These are phyloP conservation scores for Remorina albescens DNA, from an alignment of 2,797 vertebrate species.

Conservation along the genomic window DNA sequence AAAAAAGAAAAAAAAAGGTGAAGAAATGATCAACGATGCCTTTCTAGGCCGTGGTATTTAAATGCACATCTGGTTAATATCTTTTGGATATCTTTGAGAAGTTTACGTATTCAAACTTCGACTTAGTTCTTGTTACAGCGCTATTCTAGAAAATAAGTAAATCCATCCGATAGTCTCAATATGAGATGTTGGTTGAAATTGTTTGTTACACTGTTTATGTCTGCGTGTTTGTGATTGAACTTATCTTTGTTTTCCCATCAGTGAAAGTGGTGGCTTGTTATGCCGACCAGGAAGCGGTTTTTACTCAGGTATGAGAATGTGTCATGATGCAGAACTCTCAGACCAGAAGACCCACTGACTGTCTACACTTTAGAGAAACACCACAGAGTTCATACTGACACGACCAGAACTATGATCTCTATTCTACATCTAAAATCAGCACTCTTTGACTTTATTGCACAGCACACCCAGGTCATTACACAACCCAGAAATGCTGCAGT, in stretches of 20 bases:
- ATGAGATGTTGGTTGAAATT: background rate
- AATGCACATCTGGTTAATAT: too few species aligned
- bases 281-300: constrained; percentile 77
- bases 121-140: too few species aligned
- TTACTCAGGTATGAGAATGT: constrained; percentile 84
- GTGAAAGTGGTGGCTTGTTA: constrained; percentile 86
- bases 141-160: too few species aligned
- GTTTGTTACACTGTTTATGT: background rate
- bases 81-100: too few species aligned
- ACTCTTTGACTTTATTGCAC: background rate
- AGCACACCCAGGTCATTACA: background rate
- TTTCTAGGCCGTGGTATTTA: too few species aligned
- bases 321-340: background rate
- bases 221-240: background rate
- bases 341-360: background rate
- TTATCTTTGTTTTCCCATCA: constrained; percentile 59
- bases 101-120: too few species aligned
- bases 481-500: constrained; percentile 5
- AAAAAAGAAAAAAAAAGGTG: too few species aligned
- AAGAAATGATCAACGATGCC: too few species aligned
- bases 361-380: background rate
- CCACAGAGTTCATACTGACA: background rate
- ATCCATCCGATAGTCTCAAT: too few species aligned
- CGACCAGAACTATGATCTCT: background rate
- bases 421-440: background rate